Percentiles rank a stretch among this genome's conserved stretches.
Conservation (phyloP, 2,888 invertebrate species). For the Antitype chi region DNA sequence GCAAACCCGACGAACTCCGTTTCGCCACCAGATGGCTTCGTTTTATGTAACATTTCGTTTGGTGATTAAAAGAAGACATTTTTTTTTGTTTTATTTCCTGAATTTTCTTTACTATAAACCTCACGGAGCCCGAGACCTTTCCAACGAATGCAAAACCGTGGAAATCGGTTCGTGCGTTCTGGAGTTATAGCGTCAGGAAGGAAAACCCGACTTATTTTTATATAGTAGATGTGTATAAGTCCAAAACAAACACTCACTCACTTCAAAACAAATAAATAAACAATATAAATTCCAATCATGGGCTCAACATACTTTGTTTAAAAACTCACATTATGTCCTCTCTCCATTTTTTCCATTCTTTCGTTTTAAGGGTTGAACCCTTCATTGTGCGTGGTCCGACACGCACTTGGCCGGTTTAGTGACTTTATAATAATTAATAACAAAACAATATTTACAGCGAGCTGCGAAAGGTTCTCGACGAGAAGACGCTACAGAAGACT, state of each 20-base stretch:
- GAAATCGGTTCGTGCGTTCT: too few relatives aligned
- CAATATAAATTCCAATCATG: not conserved
- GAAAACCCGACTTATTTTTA: too few relatives aligned
- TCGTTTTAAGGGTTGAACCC: not conserved
- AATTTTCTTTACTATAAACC: too few relatives aligned
- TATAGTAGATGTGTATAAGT: not conserved
- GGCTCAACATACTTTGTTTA: not conserved
- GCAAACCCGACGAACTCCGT: too few relatives aligned
- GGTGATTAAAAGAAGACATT: too few relatives aligned
- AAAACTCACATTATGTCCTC: too few relatives aligned
- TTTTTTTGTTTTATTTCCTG: too few relatives aligned
- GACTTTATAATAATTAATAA: not conserved
- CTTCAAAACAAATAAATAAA: not conserved
- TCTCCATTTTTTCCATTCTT: not conserved
- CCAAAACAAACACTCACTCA: not conserved
- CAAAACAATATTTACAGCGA: constrained; percentile 60
- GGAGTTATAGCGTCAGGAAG: too few relatives aligned
- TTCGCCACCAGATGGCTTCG: too few relatives aligned
- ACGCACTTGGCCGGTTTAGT: not conserved
- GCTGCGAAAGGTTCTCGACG: constrained; percentile 63
- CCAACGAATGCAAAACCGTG: too few relatives aligned
- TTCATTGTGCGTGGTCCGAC: not conserved
- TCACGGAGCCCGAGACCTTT: too few relatives aligned
- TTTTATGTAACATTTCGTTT: too few relatives aligned
- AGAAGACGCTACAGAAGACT: constrained; percentile 76